phyloP scores from a whole-genome alignment of 2,113 vertebrate species.

The Neomonachus schauinslandi region DNA sequence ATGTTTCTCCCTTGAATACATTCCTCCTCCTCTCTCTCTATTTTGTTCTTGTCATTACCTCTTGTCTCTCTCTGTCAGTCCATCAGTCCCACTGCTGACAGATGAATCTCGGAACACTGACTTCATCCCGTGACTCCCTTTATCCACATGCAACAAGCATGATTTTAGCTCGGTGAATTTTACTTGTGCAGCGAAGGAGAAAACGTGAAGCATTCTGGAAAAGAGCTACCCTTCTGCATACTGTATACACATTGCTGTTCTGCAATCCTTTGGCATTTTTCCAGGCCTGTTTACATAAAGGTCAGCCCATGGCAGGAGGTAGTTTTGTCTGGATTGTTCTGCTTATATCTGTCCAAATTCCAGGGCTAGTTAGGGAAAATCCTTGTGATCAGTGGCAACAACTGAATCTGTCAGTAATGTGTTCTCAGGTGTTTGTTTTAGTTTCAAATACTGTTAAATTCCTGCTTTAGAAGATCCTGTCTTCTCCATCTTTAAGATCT shows the following conservation, averaged over 20 bases:
- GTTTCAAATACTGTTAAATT: neutral
- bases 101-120: constrained; percentile 62
- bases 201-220: neutral
- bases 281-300: neutral
- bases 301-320: neutral
- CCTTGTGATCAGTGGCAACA: neutral
- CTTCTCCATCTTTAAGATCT: constrained; percentile 1
- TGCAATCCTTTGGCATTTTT: neutral
- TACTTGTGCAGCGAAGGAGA: neutral
- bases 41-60: constrained; percentile 45
- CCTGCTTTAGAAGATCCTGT: neutral
- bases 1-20: neutral
- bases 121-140: constrained; percentile 13
- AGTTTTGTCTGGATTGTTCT: neutral
- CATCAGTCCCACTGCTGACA: constrained; percentile 68
- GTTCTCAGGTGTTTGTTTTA: neutral
- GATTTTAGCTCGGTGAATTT: constrained; percentile 34
- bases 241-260: neutral
- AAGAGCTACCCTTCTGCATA: neutral
- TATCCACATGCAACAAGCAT: constrained; percentile 40
- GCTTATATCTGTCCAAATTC: neutral
- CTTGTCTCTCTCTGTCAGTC: constrained; percentile 61
- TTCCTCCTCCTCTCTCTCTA: constrained; percentile 48
- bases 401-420: neutral
- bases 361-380: neutral